Percentiles rank a stretch among this genome's conserved stretches.
phyloP scores from a whole-genome alignment of 2,888 invertebrate species.

The Limnephilus lunatus region DNA sequence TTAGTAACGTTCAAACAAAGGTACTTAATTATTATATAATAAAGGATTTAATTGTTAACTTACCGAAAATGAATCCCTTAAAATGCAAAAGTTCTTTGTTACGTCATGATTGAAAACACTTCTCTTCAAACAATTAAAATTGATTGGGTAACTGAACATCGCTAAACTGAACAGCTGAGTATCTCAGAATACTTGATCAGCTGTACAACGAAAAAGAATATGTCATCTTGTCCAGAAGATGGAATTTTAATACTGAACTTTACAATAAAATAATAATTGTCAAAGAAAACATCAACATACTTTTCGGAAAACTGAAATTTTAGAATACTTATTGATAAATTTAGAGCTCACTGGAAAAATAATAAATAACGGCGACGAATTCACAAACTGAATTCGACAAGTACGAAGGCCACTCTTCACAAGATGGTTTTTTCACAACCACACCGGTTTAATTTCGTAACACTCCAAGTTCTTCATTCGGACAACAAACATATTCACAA shows the following conservation, averaged over 20 bases:
- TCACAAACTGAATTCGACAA: neutral
- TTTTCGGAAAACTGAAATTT: neutral
- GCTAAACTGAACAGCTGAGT: neutral
- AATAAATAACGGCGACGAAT: neutral
- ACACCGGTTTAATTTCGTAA: neutral
- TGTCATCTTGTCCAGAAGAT: neutral
- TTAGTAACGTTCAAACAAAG: neutral
- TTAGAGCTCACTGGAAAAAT: neutral
- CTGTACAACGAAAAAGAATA: neutral
- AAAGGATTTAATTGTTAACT: neutral
- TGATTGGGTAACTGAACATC: neutral
- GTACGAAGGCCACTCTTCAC: neutral
- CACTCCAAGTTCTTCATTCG: neutral
- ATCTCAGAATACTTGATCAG: neutral
- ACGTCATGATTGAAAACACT: neutral
- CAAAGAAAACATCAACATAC: neutral
- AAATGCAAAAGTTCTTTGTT: neutral
- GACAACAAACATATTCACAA: neutral
- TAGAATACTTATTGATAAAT: neutral
- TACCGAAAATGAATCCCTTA: neutral
- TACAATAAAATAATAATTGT: neutral
- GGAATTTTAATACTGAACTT: neutral
- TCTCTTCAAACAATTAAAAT: neutral
- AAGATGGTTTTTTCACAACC: conserved; percentile 4
- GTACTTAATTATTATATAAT: neutral